A percentile compares a stretch with the other conserved stretches of the same genome.
Evolutionary conservation across 1,140 invertebrate species (phyloP).

Genomic region (Pogonus chalceus): DNA sequence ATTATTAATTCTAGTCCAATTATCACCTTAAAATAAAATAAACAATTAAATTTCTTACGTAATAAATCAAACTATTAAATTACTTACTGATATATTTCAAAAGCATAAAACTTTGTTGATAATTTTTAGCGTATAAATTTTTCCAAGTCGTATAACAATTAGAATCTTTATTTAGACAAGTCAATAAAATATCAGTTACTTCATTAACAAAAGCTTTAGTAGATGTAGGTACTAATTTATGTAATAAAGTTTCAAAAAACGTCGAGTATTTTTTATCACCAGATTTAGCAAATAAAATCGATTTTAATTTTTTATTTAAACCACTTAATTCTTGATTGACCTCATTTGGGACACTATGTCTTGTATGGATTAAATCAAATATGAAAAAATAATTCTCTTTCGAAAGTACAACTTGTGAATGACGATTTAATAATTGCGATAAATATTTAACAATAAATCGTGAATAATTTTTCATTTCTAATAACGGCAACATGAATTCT

Average conservation of each 20-base stretch:
- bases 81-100: conserved; percentile 40
- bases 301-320: conserved; percentile 34
- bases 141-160: conserved; percentile 43
- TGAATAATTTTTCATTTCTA: conserved; percentile 62
- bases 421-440: conserved; percentile 44
- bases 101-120: conserved; percentile 37
- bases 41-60: not conserved
- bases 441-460: conserved; percentile 60
- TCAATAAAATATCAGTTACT: conserved; percentile 35
- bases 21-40: conserved; percentile 13
- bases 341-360: conserved; percentile 27
- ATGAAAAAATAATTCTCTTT: conserved; percentile 27
- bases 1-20: conserved; percentile 15
- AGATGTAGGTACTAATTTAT: conserved; percentile 33
- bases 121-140: conserved; percentile 42
- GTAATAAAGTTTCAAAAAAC: conserved; percentile 38
- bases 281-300: conserved; percentile 21
- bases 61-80: not conserved
- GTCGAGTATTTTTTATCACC: conserved; percentile 28
- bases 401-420: conserved; percentile 14
- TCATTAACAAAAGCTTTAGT: conserved; percentile 34
- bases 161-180: conserved; percentile 39
- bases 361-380: conserved; percentile 24
- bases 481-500: conserved; percentile 65
- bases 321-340: conserved; percentile 26